Conservation (phyloP, 2,888 invertebrate species). For the Drosophila dives region DNA sequence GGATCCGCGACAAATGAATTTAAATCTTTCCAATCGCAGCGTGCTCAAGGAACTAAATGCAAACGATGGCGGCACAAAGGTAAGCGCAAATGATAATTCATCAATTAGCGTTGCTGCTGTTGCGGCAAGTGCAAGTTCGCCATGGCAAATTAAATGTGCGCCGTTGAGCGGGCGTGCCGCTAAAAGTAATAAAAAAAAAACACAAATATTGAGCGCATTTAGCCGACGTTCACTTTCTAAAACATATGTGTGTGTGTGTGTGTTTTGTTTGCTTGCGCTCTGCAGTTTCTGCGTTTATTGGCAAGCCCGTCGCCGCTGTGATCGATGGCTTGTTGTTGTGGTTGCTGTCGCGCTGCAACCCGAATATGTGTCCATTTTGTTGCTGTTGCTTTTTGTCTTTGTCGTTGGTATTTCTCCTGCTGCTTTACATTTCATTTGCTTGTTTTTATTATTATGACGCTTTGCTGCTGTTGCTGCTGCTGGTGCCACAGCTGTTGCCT, state of each 20-base stretch:
- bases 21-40: conserved; percentile 47
- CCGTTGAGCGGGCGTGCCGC: conserved; percentile 31
- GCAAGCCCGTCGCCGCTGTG: conserved; percentile 26
- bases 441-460: conserved; percentile 45
- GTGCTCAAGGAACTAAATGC: conserved; percentile 74
- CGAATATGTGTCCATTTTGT: conserved; percentile 13
- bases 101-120: conserved; percentile 21
- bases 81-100: conserved; percentile 49
- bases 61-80: conserved; percentile 70
- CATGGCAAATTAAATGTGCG: conserved; percentile 13
- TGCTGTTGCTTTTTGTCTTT: conserved; percentile 1
- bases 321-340: conserved; percentile 33
- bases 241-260: conserved; percentile 2
- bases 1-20: conserved; percentile 30
- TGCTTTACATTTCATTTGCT: conserved; percentile 45
- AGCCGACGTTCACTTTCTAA: conserved; percentile 52
- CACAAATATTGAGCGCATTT: conserved; percentile 10
- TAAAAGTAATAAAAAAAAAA: conserved; percentile 9
- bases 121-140: conserved; percentile 16
- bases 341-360: conserved; percentile 33
- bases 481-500: conserved; percentile 28
- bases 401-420: conserved; percentile 21
- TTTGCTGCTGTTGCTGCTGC: conserved; percentile 9
- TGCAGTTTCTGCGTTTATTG: conserved; percentile 45
- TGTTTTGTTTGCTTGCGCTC: conserved; percentile 17